A percentile compares a stretch with the other conserved stretches of the same genome.
Conservation (phyloP, 2,113 vertebrate genomes). For the Brachyhypopomus occidentalis region DNA sequence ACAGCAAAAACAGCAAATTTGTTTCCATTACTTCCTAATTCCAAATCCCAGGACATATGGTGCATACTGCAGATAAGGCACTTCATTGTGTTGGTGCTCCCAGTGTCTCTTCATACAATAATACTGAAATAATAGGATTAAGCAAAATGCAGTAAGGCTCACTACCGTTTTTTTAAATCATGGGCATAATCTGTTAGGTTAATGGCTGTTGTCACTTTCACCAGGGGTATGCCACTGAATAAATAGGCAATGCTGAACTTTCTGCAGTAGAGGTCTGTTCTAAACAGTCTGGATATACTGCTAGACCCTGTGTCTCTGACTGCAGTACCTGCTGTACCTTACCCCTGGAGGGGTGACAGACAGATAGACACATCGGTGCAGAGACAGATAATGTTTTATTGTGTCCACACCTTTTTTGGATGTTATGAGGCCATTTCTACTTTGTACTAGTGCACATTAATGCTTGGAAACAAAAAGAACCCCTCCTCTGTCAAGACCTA, state of each 20-base stretch:
- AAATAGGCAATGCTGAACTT: neutral
- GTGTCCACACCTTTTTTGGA: constrained; percentile 38
- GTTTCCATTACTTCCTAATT: constrained; percentile 1
- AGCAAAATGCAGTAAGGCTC: constrained; percentile 5
- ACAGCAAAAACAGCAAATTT: no score
- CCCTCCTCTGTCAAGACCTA: constrained; percentile 54
- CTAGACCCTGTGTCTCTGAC: constrained; percentile 10
- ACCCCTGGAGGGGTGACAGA: constrained; percentile 24
- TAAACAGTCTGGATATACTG: neutral
- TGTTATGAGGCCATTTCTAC: constrained; percentile 37
- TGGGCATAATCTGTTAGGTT: neutral
- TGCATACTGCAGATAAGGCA: neutral
- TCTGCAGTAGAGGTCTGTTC: neutral
- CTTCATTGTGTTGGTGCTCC: neutral
- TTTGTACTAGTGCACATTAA: constrained; percentile 51
- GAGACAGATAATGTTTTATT: constrained; percentile 41
- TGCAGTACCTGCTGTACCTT: neutral
- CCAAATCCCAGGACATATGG: neutral
- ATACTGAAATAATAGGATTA: constrained; percentile 10
- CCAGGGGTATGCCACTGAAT: neutral
- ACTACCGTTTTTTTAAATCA: neutral
- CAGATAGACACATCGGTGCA: constrained; percentile 23
- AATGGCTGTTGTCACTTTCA: neutral
- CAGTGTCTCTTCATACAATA: neutral
- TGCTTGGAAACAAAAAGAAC: constrained; percentile 54